These are phyloP conservation scores for Stenodera caucasica DNA, from an alignment of 2,888 invertebrate genomes.

Conservation along the genomic window DNA sequence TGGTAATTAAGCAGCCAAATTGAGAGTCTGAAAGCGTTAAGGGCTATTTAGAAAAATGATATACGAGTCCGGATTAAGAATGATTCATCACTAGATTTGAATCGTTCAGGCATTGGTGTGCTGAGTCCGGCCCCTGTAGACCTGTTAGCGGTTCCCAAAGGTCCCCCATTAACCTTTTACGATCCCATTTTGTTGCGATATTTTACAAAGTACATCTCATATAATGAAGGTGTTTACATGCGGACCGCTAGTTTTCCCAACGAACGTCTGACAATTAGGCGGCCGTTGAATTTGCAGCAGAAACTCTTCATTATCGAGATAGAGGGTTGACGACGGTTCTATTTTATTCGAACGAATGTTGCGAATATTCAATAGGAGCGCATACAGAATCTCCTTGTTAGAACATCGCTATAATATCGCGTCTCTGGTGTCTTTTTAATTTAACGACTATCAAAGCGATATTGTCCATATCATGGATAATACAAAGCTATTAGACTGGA, in stretches of 20 bases:
- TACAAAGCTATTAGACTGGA: neutral
- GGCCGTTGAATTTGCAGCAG: conserved; percentile 41
- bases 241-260: conserved; percentile 44
- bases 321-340: too few relatives aligned
- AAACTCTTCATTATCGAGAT: conserved; percentile 38
- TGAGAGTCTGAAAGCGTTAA: conserved; percentile 7
- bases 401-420: neutral
- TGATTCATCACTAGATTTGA: conserved; percentile 30
- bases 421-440: neutral
- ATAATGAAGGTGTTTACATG: conserved; percentile 55
- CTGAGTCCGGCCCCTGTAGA: conserved; percentile 40
- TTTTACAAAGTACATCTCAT: conserved; percentile 45
- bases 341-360: conserved; percentile 13
- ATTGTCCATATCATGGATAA: neutral
- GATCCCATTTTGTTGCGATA: conserved; percentile 43
- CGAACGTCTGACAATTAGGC: conserved; percentile 48
- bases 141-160: conserved; percentile 45
- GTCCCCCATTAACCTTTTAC: conserved; percentile 50
- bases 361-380: neutral
- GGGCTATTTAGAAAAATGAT: conserved; percentile 9
- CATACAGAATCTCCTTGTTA: conserved; percentile 8
- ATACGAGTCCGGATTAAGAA: neutral
- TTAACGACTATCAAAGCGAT: neutral
- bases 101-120: conserved; percentile 37
- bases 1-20: conserved; percentile 28